These are phyloP conservation scores for Operophtera brumata DNA, from an alignment of 2,888 invertebrate genomes.

Conservation along the genomic window DNA sequence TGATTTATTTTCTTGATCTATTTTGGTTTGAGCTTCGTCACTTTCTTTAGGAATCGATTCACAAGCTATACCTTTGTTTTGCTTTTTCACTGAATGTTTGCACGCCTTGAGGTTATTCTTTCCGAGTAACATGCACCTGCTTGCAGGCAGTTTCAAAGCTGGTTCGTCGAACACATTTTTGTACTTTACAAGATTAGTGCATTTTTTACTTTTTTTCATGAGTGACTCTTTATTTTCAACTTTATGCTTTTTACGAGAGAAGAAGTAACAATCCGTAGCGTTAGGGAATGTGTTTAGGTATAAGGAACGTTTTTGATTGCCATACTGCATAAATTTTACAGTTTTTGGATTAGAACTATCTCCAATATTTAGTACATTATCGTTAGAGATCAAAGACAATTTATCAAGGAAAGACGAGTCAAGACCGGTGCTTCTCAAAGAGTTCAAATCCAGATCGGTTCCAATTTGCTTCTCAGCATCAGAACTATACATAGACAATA, in stretches of 20 bases:
- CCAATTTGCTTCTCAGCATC: conserved; percentile 53
- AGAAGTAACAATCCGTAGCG: conserved; percentile 49
- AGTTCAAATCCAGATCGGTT: conserved; percentile 53
- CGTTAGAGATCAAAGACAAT: conserved; percentile 28
- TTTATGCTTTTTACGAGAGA: conserved; percentile 40
- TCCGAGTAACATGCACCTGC: conserved; percentile 54
- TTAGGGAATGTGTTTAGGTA: conserved; percentile 35
- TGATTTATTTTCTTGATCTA: conserved; percentile 38
- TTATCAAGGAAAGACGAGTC: conserved; percentile 30
- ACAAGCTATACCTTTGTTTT: conserved; percentile 27
- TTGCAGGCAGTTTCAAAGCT: conserved; percentile 48
- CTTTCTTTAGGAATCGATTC: conserved; percentile 33
- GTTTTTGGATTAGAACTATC: background rate
- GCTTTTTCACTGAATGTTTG: conserved; percentile 20
- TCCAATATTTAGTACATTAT: background rate
- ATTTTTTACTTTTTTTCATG: conserved; percentile 63
- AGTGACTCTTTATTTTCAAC: conserved; percentile 16
- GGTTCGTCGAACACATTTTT: conserved; percentile 58
- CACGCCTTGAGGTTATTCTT: conserved; percentile 41
- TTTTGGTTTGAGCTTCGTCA: conserved; percentile 41
- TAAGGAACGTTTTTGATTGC: conserved; percentile 17
- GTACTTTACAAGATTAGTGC: conserved; percentile 66
- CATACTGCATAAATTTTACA: background rate
- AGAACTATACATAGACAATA: conserved; percentile 37
- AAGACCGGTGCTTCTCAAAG: conserved; percentile 32